Evolutionary conservation across 2,888 invertebrate genomes (phyloP).

Genomic region (Sympetrum striolatum): DNA sequence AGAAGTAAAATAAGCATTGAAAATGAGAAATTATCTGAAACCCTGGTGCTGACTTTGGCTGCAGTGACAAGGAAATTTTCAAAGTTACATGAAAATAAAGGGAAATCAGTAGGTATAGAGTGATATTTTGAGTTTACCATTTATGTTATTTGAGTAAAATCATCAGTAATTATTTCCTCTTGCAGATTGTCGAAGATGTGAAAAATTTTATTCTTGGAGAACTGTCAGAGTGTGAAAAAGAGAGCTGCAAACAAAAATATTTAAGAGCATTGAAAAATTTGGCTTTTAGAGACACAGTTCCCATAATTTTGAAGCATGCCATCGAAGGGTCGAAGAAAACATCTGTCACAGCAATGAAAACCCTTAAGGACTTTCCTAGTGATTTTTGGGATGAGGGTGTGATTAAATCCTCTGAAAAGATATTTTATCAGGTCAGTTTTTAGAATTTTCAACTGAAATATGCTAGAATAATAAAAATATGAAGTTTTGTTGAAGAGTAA

Average conservation of each 20-base stretch:
- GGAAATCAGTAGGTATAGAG: conserved; percentile 51
- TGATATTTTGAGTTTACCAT: background rate
- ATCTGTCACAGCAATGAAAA: conserved; percentile 72
- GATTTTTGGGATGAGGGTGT: conserved; percentile 58
- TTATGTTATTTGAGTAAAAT: background rate
- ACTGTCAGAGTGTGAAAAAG: conserved; percentile 60
- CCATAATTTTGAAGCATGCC: conserved; percentile 66
- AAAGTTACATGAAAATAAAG: conserved; percentile 53
- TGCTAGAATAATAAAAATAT: no score
- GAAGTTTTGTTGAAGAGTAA: no score
- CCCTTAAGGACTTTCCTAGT: conserved; percentile 65
- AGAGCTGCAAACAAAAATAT: conserved; percentile 67
- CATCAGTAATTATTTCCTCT: background rate
- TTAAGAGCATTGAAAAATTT: conserved; percentile 76
- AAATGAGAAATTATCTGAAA: conserved; percentile 70
- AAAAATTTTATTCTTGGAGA: conserved; percentile 57
- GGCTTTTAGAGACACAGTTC: conserved; percentile 66
- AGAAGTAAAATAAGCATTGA: conserved; percentile 49
- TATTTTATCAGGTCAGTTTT: conserved; percentile 61
- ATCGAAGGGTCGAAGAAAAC: conserved; percentile 62
- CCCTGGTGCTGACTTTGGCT: conserved; percentile 70
- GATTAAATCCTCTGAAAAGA: conserved; percentile 61
- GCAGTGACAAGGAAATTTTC: conserved; percentile 65
- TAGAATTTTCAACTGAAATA: no score
- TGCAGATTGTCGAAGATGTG: conserved; percentile 53